Evolutionary conservation across 2,888 invertebrate species (phyloP).

Genomic region (Melanargia galathea): DNA sequence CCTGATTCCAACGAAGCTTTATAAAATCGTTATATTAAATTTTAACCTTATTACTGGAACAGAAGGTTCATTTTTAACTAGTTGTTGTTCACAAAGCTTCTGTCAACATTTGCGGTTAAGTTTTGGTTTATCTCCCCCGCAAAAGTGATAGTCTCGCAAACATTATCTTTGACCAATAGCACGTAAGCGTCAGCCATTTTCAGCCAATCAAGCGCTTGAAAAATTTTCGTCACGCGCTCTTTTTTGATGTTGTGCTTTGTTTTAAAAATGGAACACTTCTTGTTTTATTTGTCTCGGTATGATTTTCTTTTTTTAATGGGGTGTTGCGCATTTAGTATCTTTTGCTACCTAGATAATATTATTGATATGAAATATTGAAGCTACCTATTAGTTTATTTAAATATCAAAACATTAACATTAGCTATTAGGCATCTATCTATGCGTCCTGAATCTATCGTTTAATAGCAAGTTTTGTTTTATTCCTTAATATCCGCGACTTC

Average conservation of each 20-base stretch:
- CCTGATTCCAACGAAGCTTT: slow-evolving; percentile 38
- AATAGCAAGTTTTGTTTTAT: no score
- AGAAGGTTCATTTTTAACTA: slow-evolving; percentile 49
- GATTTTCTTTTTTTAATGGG: background rate
- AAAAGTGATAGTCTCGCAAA: slow-evolving; percentile 73
- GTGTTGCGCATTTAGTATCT: background rate
- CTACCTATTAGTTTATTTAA: no score
- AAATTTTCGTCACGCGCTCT: slow-evolving; percentile 58
- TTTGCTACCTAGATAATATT: no score
- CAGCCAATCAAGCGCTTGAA: slow-evolving; percentile 68
- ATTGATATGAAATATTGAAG: no score
- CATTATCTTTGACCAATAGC: slow-evolving; percentile 81
- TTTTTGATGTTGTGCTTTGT: slow-evolving; percentile 51
- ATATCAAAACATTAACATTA: no score
- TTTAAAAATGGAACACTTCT: slow-evolving; percentile 39
- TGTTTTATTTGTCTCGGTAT: background rate
- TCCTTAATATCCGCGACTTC: no score
- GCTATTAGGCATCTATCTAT: no score
- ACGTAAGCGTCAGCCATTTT: slow-evolving; percentile 65
- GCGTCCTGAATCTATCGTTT: no score
- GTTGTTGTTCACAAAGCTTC: slow-evolving; percentile 47
- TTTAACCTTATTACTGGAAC: slow-evolving; percentile 34
- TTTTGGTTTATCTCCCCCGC: slow-evolving; percentile 76
- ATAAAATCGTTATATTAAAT: slow-evolving; percentile 26
- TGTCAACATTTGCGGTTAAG: slow-evolving; percentile 76